Conservation (phyloP, 2,888 invertebrate genomes). For the Ophioninae sp. region DNA sequence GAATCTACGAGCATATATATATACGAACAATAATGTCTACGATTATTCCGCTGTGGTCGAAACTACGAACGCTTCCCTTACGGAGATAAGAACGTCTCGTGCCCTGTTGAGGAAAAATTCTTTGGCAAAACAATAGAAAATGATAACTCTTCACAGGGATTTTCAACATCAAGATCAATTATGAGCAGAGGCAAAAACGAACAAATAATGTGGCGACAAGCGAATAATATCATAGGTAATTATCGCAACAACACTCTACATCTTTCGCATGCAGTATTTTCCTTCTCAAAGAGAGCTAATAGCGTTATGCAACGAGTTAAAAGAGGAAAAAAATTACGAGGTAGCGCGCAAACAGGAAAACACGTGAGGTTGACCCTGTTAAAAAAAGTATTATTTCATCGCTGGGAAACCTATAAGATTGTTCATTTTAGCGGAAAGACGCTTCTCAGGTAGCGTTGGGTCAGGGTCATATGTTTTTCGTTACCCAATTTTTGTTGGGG, state of each 20-base stretch:
- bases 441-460: neutral
- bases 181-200: slow-evolving; percentile 24
- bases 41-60: slow-evolving; percentile 56
- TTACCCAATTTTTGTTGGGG: slow-evolving; percentile 90
- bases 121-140: slow-evolving; percentile 21
- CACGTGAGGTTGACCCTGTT: neutral
- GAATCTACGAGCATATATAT: slow-evolving; percentile 43
- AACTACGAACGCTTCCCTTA: slow-evolving; percentile 56
- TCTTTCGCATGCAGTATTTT: slow-evolving; percentile 42
- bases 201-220: slow-evolving; percentile 31
- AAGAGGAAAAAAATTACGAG: slow-evolving; percentile 11
- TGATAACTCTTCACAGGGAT: neutral
- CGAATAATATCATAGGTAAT: slow-evolving; percentile 36
- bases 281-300: slow-evolving; percentile 7
- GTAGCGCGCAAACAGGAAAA: neutral
- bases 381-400: neutral
- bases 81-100: slow-evolving; percentile 56
- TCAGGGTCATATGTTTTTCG: slow-evolving; percentile 71
- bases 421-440: neutral
- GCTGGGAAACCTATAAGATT: neutral
- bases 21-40: slow-evolving; percentile 61
- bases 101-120: slow-evolving; percentile 56
- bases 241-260: slow-evolving; percentile 5
- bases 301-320: slow-evolving; percentile 39
- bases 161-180: neutral